Evolutionary conservation across 2,113 vertebrate species (phyloP), one percentile per base, ranked within the genome.

Genomic region (Rhombomys opimus): DNA sequence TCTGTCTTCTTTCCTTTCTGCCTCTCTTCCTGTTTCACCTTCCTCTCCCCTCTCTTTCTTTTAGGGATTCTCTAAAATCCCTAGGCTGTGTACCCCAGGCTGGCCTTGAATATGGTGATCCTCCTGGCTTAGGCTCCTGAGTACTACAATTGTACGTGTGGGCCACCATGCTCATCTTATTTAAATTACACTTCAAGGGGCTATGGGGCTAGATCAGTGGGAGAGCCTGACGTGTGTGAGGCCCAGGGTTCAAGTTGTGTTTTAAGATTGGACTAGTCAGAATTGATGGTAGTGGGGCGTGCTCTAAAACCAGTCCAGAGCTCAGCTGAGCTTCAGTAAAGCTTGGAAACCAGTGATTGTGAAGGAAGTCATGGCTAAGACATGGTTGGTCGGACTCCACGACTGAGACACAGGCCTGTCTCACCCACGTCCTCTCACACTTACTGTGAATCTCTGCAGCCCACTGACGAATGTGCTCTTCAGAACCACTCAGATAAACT

Each of bases 241-340:
- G 54, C 27, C 46, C 54, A 59, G n/a, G 22, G n/a, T 76, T 46
- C 54, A 63, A 57, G 8, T 27, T 57, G 7, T 73, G n/a, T n/a
- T 88, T 92, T 65, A 92, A 93, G 77, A 82, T 85, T 73, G 65
- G n/a, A 88, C 59, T 90, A 11, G 67, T 95, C 61, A 92, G n/a
- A 94, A 67, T 70, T 75, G 12, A 77, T 87, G 77, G 87, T 52
- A 67, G 15, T 93, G 75, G 90, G 27, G 92, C 82, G 11, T 95
- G 50, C 54, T 85, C 61, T 27, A 81, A 95, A 78, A 27, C n/a
- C 46, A 72, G 38, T 78, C 54, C 38, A 87, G 50, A 73, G 27
- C 50, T 22, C 30, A 73, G 11, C 25, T 63, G 2, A 61, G 30
- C 52, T 84, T 85, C 92, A 32, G 80, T 90, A 72, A 91, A 96